Percentiles rank a stretch among this genome's conserved stretches.
Conservation (phyloP, 2,888 invertebrate species). For the Trimorus sp. region DNA sequence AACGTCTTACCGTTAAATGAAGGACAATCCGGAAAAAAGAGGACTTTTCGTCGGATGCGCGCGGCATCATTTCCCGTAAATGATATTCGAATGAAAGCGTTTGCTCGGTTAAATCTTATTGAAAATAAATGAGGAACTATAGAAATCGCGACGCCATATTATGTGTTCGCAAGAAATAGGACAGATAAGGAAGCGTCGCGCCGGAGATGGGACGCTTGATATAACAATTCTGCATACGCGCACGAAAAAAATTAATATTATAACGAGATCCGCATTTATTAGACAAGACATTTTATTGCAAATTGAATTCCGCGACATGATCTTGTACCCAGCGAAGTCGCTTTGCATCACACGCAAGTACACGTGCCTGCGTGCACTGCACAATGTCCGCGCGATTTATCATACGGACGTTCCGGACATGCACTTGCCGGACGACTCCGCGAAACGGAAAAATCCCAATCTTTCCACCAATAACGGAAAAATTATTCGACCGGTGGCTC, state of each 20-base stretch:
- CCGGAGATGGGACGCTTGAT: slow-evolving; percentile 24
- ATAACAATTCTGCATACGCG: slow-evolving; percentile 31
- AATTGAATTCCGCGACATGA: slow-evolving; percentile 58
- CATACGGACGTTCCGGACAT: slow-evolving; percentile 70
- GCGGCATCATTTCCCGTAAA: slow-evolving; percentile 3
- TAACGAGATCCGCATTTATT: slow-evolving; percentile 36
- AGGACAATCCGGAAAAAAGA: neutral
- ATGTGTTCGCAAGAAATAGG: slow-evolving; percentile 29
- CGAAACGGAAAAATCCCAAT: no score
- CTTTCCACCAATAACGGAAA: no score
- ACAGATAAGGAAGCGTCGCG: slow-evolving; percentile 20
- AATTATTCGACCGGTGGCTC: no score
- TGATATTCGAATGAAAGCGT: slow-evolving; percentile 1
- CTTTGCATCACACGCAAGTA: slow-evolving; percentile 60
- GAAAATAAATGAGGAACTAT: slow-evolving; percentile 18
- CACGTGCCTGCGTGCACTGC: slow-evolving; percentile 54
- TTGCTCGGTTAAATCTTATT: neutral
- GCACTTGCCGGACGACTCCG: slow-evolving; percentile 38
- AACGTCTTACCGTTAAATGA: no score
- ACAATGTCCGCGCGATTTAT: slow-evolving; percentile 71
- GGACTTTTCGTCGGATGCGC: neutral
- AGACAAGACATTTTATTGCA: slow-evolving; percentile 23
- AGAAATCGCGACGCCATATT: slow-evolving; percentile 11
- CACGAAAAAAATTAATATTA: slow-evolving; percentile 33
- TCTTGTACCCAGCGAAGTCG: slow-evolving; percentile 61